These are phyloP conservation scores for Parnassius orleans DNA, from an alignment of 2,888 invertebrate genomes.

Conservation along the genomic window DNA sequence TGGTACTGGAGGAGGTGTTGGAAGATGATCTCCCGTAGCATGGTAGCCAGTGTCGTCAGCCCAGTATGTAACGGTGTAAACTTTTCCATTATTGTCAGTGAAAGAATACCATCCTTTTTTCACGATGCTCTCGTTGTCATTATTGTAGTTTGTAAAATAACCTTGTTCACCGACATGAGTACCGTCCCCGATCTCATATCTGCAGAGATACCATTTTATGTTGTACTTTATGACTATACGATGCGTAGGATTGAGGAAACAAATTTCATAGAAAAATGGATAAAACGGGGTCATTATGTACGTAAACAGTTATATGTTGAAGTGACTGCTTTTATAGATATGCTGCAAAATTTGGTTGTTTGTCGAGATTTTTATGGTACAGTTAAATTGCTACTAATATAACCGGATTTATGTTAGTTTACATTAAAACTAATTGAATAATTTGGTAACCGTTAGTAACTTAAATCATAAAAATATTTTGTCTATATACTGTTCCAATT, in stretches of 20 bases:
- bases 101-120: constrained; percentile 76
- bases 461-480: too few relatives aligned
- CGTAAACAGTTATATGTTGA: too few relatives aligned
- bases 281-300: too few relatives aligned
- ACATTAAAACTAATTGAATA: constrained; percentile 42
- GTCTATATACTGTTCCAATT: too few relatives aligned
- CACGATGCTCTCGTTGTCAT: constrained; percentile 62
- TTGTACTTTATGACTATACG: too few relatives aligned
- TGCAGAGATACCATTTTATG: constrained; percentile 30
- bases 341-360: constrained; percentile 33
- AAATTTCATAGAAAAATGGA: too few relatives aligned
- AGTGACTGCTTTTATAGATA: too few relatives aligned
- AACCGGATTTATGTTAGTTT: constrained; percentile 45
- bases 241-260: too few relatives aligned
- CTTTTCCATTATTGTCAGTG: constrained; percentile 62
- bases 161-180: constrained; percentile 73
- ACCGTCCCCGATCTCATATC: constrained; percentile 70
- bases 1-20: constrained; percentile 65
- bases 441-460: constrained; percentile 47
- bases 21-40: constrained; percentile 70
- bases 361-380: constrained; percentile 30
- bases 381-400: constrained; percentile 40
- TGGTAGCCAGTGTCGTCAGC: constrained; percentile 74
- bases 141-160: constrained; percentile 57
- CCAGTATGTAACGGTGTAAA: constrained; percentile 70